Base-by-base conservation (phyloP, 53 echinoderm and acorn worm species). In the Pentamera pediparva region DNA sequence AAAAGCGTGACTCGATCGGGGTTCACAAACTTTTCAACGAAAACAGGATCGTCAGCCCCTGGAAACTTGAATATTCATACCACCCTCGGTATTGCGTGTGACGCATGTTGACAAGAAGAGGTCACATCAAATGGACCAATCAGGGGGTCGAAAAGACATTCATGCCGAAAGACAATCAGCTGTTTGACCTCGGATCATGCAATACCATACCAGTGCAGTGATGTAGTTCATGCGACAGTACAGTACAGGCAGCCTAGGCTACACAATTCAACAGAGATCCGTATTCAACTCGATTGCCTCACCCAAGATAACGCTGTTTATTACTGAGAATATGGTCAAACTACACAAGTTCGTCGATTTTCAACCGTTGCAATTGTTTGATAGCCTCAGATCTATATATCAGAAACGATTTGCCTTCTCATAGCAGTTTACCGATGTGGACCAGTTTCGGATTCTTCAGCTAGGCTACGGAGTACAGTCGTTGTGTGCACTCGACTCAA, bases 271-370 rank as follows among this genome's bases (percentile, higher is more conserved):
- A n/a, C n/a, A n/a, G n/a, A n/a, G n/a, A n/a, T n/a, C n/a, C n/a
- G n/a, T n/a, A n/a, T n/a, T n/a, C n/a, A n/a, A n/a, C n/a, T n/a
- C n/a, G 58, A 57, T 57, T 57, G 58, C 58, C 58, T 57, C 58
- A 57, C 58, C 58, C n/a, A n/a, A n/a, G n/a, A n/a, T n/a, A n/a
- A n/a, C n/a, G n/a, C 32, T 57, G 29, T 57, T 57, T 57, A 57
- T 17, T 15, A 6, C 32, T 32, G 29, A 57, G 4, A 57, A 57
- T 32, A 57, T 57, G 58, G 32, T 26, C 32, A 57, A 57, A 15
- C 5, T 22, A 3, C n/a, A 31, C 6, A 57, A 29, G 18, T 24
- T 57, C 9, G 32, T 57, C 58, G 58, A 31, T 26, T 13, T 53
- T 2, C n/a, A 18, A 57, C 13, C 17, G n/a, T 57, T 17, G 17